Evolutionary conservation across 2,797 vertebrate genomes (phyloP).

Genomic region (Pempheris klunzingeri): DNA sequence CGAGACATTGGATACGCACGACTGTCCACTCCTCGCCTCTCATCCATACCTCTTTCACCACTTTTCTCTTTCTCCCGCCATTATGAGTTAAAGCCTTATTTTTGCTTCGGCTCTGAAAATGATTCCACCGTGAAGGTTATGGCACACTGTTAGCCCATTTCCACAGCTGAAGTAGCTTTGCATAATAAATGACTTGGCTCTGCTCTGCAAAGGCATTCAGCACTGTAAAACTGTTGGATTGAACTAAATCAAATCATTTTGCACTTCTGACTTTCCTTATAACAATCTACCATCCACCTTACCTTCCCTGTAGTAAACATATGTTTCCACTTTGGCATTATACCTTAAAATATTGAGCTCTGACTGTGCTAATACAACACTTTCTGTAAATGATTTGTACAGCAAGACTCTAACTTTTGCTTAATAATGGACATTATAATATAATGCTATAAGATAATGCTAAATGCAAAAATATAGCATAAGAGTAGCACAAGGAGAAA

Average conservation of each 20-base stretch:
- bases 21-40: conserved; percentile 8
- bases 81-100: conserved; percentile 32
- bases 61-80: neutral
- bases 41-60: neutral
- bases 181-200: conserved; percentile 21
- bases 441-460: too few relatives aligned
- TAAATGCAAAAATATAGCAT: neutral
- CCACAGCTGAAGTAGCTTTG: conserved; percentile 18
- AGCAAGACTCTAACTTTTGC: too few relatives aligned
- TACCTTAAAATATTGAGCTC: neutral
- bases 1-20: neutral
- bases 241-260: neutral
- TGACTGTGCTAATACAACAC: neutral
- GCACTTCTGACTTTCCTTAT: too few relatives aligned
- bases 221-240: neutral
- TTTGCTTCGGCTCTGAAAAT: conserved; percentile 13
- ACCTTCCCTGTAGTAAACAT: neutral
- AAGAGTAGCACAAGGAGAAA: neutral
- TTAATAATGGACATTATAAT: too few relatives aligned
- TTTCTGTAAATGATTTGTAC: too few relatives aligned
- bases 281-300: neutral
- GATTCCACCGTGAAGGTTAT: neutral
- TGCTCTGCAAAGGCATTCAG: conserved; percentile 2
- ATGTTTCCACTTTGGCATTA: neutral
- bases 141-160: neutral